Evolutionary conservation across 1,140 invertebrate species (phyloP).

Genomic region (Drosophila nannoptera): DNA sequence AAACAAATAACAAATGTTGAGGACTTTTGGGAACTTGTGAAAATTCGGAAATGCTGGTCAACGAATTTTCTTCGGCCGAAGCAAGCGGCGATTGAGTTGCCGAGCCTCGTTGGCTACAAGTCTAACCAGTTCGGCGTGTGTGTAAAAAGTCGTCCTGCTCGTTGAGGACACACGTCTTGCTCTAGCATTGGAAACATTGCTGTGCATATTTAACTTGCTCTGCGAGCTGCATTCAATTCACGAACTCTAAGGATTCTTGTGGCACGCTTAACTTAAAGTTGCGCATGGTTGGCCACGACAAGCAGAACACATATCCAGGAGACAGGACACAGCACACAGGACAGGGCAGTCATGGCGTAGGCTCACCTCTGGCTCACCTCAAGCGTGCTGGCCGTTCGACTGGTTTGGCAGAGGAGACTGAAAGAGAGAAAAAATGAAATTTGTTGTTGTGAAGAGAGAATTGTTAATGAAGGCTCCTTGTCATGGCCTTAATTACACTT

Average conservation of each 20-base stretch:
- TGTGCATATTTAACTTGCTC: constrained; percentile 62
- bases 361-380: not conserved
- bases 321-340: constrained; percentile 7
- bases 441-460: constrained; percentile 15
- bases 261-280: constrained; percentile 51
- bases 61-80: too few relatives aligned
- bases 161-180: too few relatives aligned
- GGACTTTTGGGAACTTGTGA: too few relatives aligned
- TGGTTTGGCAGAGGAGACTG: constrained; percentile 35
- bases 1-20: too few relatives aligned
- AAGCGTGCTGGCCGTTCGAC: constrained; percentile 75
- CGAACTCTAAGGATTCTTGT: constrained; percentile 59
- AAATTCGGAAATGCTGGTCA: too few relatives aligned
- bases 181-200: constrained; percentile 21
- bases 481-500: constrained; percentile 70
- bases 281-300: constrained; percentile 16
- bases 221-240: constrained; percentile 65
- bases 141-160: too few relatives aligned
- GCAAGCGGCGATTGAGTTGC: too few relatives aligned
- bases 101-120: too few relatives aligned
- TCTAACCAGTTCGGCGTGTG: too few relatives aligned
- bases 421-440: constrained; percentile 6
- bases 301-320: not conserved
- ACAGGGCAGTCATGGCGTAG: too few relatives aligned
- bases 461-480: constrained; percentile 70